Evolutionary conservation across 92 coral and sea anemone species (phyloP).

Genomic region (Phymanthus crucifer): DNA sequence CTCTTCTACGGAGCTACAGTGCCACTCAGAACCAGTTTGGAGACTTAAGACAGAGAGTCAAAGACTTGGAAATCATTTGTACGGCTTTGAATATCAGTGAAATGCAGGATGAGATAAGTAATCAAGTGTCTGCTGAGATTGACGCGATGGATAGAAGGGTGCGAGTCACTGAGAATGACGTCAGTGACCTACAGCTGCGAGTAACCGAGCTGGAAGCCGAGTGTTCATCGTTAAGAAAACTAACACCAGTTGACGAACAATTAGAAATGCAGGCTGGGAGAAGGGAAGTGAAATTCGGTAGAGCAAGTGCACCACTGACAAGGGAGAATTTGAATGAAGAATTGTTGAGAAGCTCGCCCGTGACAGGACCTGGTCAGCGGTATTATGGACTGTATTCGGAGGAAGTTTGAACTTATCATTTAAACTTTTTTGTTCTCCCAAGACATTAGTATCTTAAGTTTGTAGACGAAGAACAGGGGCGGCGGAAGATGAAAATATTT

Average conservation of each 20-base stretch:
- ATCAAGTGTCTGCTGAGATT: constrained; percentile 32
- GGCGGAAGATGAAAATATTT: neutral
- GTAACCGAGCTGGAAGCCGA: constrained; percentile 32
- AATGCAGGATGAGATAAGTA: constrained; percentile 13
- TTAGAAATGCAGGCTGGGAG: neutral
- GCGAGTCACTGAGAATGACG: constrained; percentile 30
- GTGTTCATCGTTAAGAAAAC: constrained; percentile 27
- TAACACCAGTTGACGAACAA: neutral
- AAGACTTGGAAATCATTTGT: constrained; percentile 25
- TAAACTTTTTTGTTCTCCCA: neutral
- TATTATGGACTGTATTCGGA: neutral
- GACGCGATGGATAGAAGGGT: constrained; percentile 17
- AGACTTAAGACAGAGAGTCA: constrained; percentile 27
- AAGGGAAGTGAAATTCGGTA: neutral
- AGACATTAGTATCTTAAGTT: neutral
- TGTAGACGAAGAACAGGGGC: neutral
- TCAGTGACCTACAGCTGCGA: constrained; percentile 30
- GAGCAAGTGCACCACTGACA: neutral
- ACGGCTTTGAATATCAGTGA: constrained; percentile 28
- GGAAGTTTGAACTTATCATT: neutral
- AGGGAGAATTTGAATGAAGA: neutral
- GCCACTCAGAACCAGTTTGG: constrained; percentile 35
- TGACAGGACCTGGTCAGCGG: neutral
- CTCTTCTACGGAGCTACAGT: constrained; percentile 19
- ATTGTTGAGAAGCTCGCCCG: neutral